Evolutionary conservation across 2,888 invertebrate genomes (phyloP).

Genomic region (Willowsia nigromaculata): DNA sequence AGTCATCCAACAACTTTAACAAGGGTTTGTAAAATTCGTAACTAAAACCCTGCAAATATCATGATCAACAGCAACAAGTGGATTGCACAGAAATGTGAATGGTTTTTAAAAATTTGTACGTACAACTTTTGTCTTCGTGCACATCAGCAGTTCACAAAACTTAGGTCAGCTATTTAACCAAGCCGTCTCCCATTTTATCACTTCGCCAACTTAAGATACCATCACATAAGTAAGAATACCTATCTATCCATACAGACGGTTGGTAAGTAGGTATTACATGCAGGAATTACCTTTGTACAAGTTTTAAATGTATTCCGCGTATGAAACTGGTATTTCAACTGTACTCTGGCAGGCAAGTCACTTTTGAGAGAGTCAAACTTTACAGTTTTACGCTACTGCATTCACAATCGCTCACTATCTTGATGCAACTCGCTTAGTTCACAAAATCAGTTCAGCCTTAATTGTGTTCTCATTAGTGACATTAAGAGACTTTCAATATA

Average conservation of each 20-base stretch:
- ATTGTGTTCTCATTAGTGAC: constrained; percentile 69
- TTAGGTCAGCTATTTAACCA: constrained; percentile 53
- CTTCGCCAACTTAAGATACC: background rate
- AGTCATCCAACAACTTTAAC: constrained; percentile 21
- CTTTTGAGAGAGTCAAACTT: constrained; percentile 1
- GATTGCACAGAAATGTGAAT: constrained; percentile 30
- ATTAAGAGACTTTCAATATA: constrained; percentile 23
- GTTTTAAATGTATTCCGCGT: constrained; percentile 46
- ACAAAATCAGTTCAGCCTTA: constrained; percentile 66
- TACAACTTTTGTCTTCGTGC: background rate
- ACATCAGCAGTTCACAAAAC: constrained; percentile 20
- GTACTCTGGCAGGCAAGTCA: background rate
- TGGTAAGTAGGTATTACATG: background rate
- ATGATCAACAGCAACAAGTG: constrained; percentile 29
- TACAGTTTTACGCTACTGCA: constrained; percentile 24
- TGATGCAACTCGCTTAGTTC: constrained; percentile 23
- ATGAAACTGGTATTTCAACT: constrained; percentile 68
- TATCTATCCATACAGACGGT: background rate
- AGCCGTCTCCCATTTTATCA: background rate
- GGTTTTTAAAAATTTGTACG: constrained; percentile 10
- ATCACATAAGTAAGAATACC: background rate
- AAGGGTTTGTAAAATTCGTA: background rate
- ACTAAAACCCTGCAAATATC: constrained; percentile 28
- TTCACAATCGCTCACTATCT: constrained; percentile 1
- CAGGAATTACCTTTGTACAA: background rate